Percentiles rank a stretch among this genome's conserved stretches.
Conservation (phyloP, 1,140 invertebrate genomes). For the Elymnias hypermnestra region DNA sequence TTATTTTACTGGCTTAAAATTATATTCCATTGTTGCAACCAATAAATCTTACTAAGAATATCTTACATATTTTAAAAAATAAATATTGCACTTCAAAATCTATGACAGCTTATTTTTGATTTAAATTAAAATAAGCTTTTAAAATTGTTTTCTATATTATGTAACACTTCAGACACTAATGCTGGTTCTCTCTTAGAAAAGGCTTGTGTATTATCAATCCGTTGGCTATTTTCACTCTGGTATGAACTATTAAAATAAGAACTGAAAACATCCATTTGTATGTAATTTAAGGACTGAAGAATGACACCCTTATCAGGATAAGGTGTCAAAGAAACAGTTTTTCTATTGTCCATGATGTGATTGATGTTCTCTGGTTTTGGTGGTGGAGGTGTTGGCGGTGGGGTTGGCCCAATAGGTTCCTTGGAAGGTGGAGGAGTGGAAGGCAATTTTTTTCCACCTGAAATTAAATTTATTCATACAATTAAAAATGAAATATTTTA, state of each 20-base stretch:
- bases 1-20: conserved; percentile 4
- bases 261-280: conserved; percentile 69
- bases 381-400: conserved; percentile 15
- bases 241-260: conserved; percentile 43
- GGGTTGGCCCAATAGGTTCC: no score
- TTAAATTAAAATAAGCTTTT: conserved; percentile 62
- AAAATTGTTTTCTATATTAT: conserved; percentile 63
- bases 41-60: conserved; percentile 6
- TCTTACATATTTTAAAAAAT: conserved; percentile 25
- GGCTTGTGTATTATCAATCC: conserved; percentile 21
- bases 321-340: conserved; percentile 33
- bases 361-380: conserved; percentile 35
- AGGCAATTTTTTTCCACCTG: conserved; percentile 45
- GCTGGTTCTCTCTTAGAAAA: conserved; percentile 42
- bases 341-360: conserved; percentile 21
- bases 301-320: conserved; percentile 62
- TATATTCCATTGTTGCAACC: conserved; percentile 4
- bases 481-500: neutral
- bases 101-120: neutral
- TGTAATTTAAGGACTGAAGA: conserved; percentile 62
- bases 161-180: conserved; percentile 46
- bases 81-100: conserved; percentile 24
- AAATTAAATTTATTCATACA: conserved; percentile 17
- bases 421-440: conserved; percentile 22
- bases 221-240: conserved; percentile 22